A percentile compares a stretch with the other conserved stretches of the same genome.
Evolutionary conservation across 2,797 vertebrate species (phyloP).

Genomic region (Aphelocoma californica): DNA sequence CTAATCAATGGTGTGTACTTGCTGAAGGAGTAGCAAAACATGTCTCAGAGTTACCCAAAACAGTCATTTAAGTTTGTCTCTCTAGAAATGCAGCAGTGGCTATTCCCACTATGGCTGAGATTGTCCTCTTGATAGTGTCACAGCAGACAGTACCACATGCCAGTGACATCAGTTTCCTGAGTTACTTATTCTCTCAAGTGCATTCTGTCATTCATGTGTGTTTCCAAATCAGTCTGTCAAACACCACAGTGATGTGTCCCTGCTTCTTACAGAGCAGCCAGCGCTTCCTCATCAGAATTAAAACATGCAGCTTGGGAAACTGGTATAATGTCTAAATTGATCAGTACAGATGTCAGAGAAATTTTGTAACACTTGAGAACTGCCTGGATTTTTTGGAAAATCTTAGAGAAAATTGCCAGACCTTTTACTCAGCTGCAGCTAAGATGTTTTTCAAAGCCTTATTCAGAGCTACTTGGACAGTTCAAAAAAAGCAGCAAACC

Average conservation of each 20-base stretch:
- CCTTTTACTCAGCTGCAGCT: neutral
- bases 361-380: neutral
- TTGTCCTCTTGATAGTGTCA: neutral
- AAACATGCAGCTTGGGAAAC: neutral
- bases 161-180: neutral
- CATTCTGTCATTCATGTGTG: neutral
- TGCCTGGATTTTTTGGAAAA: neutral
- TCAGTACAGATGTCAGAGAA: neutral
- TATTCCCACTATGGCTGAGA: neutral
- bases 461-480: neutral
- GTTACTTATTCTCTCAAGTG: neutral
- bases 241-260: neutral
- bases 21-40: neutral
- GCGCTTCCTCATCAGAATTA: neutral
- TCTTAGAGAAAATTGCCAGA: neutral
- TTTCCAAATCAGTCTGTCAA: neutral
- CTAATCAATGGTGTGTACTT: neutral
- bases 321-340: neutral
- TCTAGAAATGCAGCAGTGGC: neutral
- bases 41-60: neutral
- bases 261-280: neutral
- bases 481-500: neutral
- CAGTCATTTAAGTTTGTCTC: neutral
- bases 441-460: neutral
- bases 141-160: neutral